phyloP scores from a whole-genome alignment of 2,113 vertebrate species.

The Gobiocypris rarus region DNA sequence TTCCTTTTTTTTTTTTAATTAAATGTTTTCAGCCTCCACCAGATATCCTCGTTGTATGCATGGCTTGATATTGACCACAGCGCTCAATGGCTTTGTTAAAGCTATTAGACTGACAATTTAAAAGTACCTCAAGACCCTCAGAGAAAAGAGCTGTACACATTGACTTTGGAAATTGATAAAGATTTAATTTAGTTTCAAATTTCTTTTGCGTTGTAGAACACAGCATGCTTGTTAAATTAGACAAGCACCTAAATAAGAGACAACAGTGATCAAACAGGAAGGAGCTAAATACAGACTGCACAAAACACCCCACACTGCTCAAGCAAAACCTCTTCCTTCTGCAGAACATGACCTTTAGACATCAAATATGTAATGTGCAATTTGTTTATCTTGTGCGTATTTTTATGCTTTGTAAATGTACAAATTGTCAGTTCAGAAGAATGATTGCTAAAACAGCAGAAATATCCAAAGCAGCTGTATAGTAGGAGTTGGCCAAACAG shows the following conservation, averaged over 20 bases:
- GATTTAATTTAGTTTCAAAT: neutral
- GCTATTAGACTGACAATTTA: neutral
- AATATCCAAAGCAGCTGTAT: slow-evolving; percentile 4
- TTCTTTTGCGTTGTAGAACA: neutral
- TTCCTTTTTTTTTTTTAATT: slow-evolving; percentile 65
- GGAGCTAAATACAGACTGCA: neutral
- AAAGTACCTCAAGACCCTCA: neutral
- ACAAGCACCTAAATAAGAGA: slow-evolving; percentile 1
- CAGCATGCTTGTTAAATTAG: neutral
- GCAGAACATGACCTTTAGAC: neutral
- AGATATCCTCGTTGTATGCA: neutral
- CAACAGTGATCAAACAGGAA: neutral
- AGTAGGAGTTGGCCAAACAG: neutral
- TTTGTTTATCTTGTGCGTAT: neutral
- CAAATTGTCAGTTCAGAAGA: no score
- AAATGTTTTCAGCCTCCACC: slow-evolving; percentile 48
- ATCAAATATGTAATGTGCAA: neutral
- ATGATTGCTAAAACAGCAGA: slow-evolving; percentile 16
- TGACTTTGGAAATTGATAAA: neutral
- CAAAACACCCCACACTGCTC: neutral
- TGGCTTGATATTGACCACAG: neutral
- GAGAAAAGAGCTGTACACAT: neutral
- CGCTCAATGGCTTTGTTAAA: neutral
- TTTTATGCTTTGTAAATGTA: neutral
- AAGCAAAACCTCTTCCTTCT: neutral